Evolutionary conservation across 2,888 invertebrate species (phyloP), one percentile per base, ranked within the genome.

Genomic region (Idaea biselata): DNA sequence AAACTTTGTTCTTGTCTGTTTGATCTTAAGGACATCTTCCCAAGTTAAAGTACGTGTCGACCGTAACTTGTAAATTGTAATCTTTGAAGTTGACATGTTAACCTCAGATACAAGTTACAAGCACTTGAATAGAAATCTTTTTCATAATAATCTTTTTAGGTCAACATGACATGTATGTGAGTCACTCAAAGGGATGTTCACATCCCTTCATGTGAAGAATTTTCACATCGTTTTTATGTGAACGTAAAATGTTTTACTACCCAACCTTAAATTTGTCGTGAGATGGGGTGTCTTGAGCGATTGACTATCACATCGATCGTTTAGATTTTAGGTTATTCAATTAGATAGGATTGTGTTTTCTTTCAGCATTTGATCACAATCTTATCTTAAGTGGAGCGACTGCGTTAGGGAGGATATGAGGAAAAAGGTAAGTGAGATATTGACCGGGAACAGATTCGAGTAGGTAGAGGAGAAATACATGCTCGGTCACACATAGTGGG

Each of bases 181-280:
- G 44, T 44, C 44, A 14, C 44, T 44, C 44, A 44, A 44, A 44
- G 44, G 44, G 44, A 44, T 8, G 44, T 44, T 44, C 44, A 44
- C 44, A 11, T 44, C 44, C 44, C 44, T 11, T 44, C 44, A 44
- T 44, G 44, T 44, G 44, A 44, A 44, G 44, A 44, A 44, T 44
- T 44, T 44, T 66, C 68, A 66, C 63, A 63, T 58, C 62, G 54
- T 61, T 70, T 76, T 77, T 75, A 74, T 72, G 18, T 44, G 33
- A 18, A 44, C 63, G 68, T 74, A 72, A 75, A 72, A 68, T 16
- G 55, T 44, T 69, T 72, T 73, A 76, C 65, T 70, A 64, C 63
- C 58, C 61, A 55, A 60, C 68, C 70, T 72, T 65, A 68, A 71
- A 73, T 70, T 66, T 68, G 68, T 65, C 60, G 60, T 57, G 59